Evolutionary conservation across 2,113 vertebrate genomes (phyloP).

Genomic region (Eonycteris spelaea): DNA sequence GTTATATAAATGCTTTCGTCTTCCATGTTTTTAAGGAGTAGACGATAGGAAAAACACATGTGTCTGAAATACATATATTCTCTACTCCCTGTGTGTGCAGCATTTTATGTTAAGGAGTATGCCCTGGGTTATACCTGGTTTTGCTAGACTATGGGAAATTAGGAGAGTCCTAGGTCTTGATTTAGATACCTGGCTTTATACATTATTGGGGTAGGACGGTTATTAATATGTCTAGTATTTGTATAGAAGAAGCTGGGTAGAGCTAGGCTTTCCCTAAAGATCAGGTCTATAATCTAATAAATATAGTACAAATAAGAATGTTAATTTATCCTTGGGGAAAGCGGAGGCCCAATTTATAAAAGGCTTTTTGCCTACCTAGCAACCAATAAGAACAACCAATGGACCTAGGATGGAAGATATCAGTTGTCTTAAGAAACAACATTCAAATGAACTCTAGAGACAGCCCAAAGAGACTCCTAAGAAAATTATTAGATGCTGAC

Average conservation of each 20-base stretch:
- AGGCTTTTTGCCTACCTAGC: not conserved
- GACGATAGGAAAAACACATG: not conserved
- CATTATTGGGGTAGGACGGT: not conserved
- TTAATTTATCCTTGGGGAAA: not conserved
- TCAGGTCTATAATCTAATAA: not conserved
- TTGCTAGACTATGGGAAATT: not conserved
- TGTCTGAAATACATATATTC: not conserved
- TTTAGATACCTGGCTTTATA: not conserved
- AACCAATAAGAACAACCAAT: not conserved
- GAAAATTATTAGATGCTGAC: not conserved
- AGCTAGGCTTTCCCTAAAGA: not conserved
- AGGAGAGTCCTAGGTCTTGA: not conserved
- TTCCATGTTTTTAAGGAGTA: not conserved
- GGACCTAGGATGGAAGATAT: not conserved
- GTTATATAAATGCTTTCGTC: not conserved
- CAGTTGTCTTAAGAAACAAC: not conserved
- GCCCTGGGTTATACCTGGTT: not conserved
- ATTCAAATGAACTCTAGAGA: not conserved
- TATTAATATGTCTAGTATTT: not conserved
- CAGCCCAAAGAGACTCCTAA: not conserved
- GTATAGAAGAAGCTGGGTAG: not conserved
- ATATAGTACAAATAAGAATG: not conserved
- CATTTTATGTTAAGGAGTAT: not conserved
- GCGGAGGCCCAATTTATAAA: not conserved
- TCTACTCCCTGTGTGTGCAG: not conserved